Base-by-base conservation (phyloP, 2,113 vertebrate genomes). In the Gymnarchus niloticus region DNA sequence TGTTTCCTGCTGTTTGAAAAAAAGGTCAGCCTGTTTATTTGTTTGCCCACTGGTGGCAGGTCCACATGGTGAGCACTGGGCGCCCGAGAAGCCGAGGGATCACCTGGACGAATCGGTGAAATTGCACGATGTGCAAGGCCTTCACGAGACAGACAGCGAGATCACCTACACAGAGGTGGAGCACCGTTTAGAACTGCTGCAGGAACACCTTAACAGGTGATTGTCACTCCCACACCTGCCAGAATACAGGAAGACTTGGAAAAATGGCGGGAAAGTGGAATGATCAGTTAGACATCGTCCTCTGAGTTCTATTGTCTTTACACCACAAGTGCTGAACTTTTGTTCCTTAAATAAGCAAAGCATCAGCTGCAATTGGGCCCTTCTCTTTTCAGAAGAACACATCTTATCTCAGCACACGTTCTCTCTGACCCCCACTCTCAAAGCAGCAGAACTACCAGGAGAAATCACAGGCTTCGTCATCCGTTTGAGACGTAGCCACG, bases 161-260 rank as follows among this genome's bases (percentile, higher is more conserved):
- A 94, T 98, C 89, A 96, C 96, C 21, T 99, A 97, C 0, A 96
- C 97, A 57, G 98, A 99, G 93, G 96, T 99, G 90, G 97, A 99
- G 87, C 97, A 99, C 89, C 96, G 97, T 88, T 89, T 99, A 89
- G 96, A 97, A 95, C 93, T 97, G 89, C 97, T 99, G 86, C 98
- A 99, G 89, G 96, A 98, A 65, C 98, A 99, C 86, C 95, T 99
- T 86, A 99, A 97, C 96, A 98, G 98, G 98, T 99, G 95, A 87
- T 81, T 73, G 21, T 25, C 54, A 21, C 4, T 19, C 19, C 19
- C 21, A 37, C 37, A 12, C n/a, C n/a, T n/a, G n/a, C n/a, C n/a
- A n/a, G n/a, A n/a, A n/a, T n/a, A n/a, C n/a, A n/a, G n/a, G n/a
- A n/a, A n/a, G n/a, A n/a, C n/a, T n/a, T n/a, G n/a, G n/a, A n/a